Percentiles rank a stretch among this genome's conserved stretches.
These are phyloP conservation scores for Boloria selene DNA, from an alignment of 2,888 invertebrate genomes.

Conservation along the genomic window DNA sequence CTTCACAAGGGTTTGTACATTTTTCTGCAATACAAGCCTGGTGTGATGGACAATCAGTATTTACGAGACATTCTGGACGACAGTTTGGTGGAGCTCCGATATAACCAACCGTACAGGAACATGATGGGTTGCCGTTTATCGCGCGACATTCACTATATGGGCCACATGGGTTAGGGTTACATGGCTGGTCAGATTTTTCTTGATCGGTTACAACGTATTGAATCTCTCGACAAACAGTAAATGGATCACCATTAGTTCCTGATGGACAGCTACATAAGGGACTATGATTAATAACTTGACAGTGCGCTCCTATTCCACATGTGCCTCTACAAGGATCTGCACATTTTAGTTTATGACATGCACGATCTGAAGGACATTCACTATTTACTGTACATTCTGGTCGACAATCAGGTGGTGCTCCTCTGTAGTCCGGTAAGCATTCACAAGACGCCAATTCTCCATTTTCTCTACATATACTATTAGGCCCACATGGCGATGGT, in stretches of 20 bases:
- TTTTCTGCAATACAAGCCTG: constrained; percentile 91
- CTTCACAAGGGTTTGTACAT: constrained; percentile 91
- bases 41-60: constrained; percentile 90
- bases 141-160: constrained; percentile 90
- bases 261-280: constrained; percentile 89
- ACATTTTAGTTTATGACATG: constrained; percentile 90
- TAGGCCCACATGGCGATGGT: constrained; percentile 89
- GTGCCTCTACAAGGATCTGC: constrained; percentile 89
- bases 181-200: constrained; percentile 80
- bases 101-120: constrained; percentile 88
- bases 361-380: constrained; percentile 88
- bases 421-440: constrained; percentile 85
- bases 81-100: constrained; percentile 91
- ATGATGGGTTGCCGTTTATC: constrained; percentile 87
- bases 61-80: constrained; percentile 91
- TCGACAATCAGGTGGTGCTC: constrained; percentile 87
- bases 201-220: constrained; percentile 49
- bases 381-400: constrained; percentile 90
- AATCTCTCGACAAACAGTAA: constrained; percentile 78
- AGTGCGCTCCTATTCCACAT: constrained; percentile 87
- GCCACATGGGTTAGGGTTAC: constrained; percentile 90
- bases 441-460: constrained; percentile 89
- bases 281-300: constrained; percentile 90
- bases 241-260: constrained; percentile 86
- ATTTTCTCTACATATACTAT: constrained; percentile 88